phyloP scores from a whole-genome alignment of 2,888 invertebrate species.

The Sipha maydis region DNA sequence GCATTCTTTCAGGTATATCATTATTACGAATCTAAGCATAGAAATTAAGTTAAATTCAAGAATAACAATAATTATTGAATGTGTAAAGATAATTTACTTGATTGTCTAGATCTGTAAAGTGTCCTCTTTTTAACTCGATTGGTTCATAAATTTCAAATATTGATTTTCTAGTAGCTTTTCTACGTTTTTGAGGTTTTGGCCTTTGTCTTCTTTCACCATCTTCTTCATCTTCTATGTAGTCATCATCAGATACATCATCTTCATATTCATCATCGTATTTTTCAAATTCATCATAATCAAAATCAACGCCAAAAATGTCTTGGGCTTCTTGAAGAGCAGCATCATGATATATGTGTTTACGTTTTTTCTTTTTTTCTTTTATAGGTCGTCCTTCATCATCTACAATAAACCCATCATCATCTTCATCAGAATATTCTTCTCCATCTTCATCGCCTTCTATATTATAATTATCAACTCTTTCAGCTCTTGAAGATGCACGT shows the following conservation, averaged over 20 bases:
- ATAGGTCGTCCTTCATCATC: constrained; percentile 94
- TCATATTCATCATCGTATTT: constrained; percentile 89
- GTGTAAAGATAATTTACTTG: constrained; percentile 70
- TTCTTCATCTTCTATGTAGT: constrained; percentile 79
- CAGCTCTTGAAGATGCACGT: constrained; percentile 68
- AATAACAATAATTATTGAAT: constrained; percentile 5
- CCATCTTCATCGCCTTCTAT: constrained; percentile 80
- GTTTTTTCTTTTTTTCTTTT: constrained; percentile 81
- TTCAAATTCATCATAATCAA: constrained; percentile 91
- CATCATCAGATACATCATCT: constrained; percentile 79
- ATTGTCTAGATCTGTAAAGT: constrained; percentile 93
- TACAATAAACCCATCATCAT: constrained; percentile 98
- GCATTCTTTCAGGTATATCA: constrained; percentile 92
- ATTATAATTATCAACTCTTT: constrained; percentile 56
- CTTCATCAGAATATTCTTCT: constrained; percentile 85
- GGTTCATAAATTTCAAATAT: constrained; percentile 97
- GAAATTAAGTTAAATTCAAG: constrained; percentile 35
- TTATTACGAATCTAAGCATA: constrained; percentile 78
- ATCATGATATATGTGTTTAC: constrained; percentile 85
- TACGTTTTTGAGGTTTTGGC: constrained; percentile 68
- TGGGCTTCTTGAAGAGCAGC: constrained; percentile 96
- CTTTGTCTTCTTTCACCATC: constrained; percentile 60
- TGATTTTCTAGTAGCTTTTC: constrained; percentile 83
- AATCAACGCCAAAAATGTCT: constrained; percentile 99
- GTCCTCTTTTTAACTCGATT: constrained; percentile 93